These are phyloP conservation scores for Etheostoma perlongum DNA, from an alignment of 2,797 vertebrate genomes.

Conservation along the genomic window DNA sequence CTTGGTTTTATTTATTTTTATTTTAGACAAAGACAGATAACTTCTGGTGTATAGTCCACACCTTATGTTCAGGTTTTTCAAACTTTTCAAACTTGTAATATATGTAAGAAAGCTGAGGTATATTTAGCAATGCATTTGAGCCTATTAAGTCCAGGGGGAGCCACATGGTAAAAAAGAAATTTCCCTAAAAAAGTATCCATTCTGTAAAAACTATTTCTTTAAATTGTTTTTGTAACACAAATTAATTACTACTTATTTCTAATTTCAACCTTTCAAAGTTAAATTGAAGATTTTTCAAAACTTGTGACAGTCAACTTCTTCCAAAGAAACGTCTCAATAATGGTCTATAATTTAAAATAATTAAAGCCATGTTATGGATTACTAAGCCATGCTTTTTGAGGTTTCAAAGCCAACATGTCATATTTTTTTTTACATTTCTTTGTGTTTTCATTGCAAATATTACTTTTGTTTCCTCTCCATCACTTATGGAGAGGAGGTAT, in stretches of 20 bases:
- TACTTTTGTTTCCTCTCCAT: background rate
- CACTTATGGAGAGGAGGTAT: background rate
- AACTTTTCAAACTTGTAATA: constrained; percentile 33
- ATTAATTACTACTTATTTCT: background rate
- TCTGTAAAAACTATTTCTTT: background rate
- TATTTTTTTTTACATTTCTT: background rate
- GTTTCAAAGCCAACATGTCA: background rate
- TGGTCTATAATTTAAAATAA: background rate
- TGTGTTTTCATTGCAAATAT: background rate
- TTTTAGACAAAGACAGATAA: constrained; percentile 54
- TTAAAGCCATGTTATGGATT: background rate
- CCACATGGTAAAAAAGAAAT: background rate
- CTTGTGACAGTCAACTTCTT: background rate
- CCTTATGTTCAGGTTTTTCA: constrained; percentile 26
- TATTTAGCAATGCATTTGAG: constrained; percentile 4
- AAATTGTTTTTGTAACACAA: background rate
- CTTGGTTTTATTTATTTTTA: constrained; percentile 10
- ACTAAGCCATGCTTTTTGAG: background rate
- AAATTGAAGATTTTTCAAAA: background rate
- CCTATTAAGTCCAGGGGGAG: background rate
- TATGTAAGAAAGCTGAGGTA: constrained; percentile 13
- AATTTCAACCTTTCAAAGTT: background rate
- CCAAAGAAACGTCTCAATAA: background rate
- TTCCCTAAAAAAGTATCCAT: background rate
- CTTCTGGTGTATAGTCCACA: constrained; percentile 14